Conservation (phyloP, 2,888 invertebrate genomes). For the Sphecodes monilicornis region DNA sequence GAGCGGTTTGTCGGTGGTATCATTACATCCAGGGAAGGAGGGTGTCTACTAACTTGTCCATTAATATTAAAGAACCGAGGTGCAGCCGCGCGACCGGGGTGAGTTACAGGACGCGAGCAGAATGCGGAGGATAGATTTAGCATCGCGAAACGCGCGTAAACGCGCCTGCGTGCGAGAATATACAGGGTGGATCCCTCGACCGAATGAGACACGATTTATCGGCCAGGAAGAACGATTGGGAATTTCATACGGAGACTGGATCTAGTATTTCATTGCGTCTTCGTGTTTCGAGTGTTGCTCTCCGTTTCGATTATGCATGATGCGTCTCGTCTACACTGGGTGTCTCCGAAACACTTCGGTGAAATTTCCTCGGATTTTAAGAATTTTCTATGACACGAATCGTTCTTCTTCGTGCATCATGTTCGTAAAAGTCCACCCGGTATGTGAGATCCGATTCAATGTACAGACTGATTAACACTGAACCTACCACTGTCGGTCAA, state of each 20-base stretch:
- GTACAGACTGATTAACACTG: background rate
- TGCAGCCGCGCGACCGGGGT: constrained; percentile 67
- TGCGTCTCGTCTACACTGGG: background rate
- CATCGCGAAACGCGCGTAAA: constrained; percentile 54
- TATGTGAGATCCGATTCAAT: background rate
- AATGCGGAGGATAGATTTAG: constrained; percentile 59
- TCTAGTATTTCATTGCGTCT: background rate
- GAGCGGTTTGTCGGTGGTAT: constrained; percentile 41
- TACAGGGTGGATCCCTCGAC: constrained; percentile 20
- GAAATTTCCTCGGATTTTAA: background rate
- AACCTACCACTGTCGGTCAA: background rate
- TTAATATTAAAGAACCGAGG: constrained; percentile 83
- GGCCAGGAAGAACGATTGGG: background rate
- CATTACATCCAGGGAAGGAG: constrained; percentile 63
- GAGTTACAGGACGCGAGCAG: constrained; percentile 48
- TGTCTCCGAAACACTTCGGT: background rate
- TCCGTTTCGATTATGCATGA: background rate
- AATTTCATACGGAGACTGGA: background rate
- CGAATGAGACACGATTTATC: background rate
- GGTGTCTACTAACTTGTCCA: constrained; percentile 82
- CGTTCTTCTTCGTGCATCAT: background rate
- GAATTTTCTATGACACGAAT: background rate
- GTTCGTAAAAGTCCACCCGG: background rate
- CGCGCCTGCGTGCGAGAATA: constrained; percentile 47
- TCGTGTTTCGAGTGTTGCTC: background rate